phyloP scores from a whole-genome alignment of 2,113 vertebrate species.

The Erinaceus europaeus region DNA sequence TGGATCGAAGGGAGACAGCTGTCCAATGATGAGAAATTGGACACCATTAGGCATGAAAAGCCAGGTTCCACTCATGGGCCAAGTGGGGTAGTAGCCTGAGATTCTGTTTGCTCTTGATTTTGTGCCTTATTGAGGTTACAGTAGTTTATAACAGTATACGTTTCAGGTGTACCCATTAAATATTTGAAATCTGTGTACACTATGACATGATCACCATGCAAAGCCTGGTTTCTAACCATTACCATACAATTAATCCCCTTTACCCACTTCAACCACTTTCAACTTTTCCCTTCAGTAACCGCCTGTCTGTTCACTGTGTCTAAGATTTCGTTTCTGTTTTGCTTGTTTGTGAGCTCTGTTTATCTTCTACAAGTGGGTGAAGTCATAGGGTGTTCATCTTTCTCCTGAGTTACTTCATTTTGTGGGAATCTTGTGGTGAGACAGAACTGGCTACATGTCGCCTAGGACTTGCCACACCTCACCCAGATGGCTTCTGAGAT shows the following conservation, averaged over 20 bases:
- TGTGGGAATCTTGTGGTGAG: background rate
- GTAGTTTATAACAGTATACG: background rate
- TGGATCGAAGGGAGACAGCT: background rate
- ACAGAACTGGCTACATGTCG: background rate
- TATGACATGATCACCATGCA: background rate
- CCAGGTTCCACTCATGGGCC: background rate
- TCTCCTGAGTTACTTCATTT: background rate
- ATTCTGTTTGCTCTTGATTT: background rate
- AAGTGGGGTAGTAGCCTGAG: rapidly evolving
- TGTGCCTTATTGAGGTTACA: background rate
- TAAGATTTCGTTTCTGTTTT: background rate
- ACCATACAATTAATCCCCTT: background rate
- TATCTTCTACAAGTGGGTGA: background rate
- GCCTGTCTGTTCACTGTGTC: background rate
- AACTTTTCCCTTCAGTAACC: background rate
- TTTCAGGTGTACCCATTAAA: background rate
- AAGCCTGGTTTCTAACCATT: background rate
- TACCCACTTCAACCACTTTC: background rate
- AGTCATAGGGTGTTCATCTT: background rate
- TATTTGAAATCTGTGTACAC: background rate
- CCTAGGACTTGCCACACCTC: rapidly evolving
- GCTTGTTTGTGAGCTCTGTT: background rate
- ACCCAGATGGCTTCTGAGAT: background rate
- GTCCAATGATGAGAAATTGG: background rate
- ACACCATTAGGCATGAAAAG: background rate